Base-by-base conservation (phyloP, 2,797 vertebrate species). In the Hemitrygon akajei region DNA sequence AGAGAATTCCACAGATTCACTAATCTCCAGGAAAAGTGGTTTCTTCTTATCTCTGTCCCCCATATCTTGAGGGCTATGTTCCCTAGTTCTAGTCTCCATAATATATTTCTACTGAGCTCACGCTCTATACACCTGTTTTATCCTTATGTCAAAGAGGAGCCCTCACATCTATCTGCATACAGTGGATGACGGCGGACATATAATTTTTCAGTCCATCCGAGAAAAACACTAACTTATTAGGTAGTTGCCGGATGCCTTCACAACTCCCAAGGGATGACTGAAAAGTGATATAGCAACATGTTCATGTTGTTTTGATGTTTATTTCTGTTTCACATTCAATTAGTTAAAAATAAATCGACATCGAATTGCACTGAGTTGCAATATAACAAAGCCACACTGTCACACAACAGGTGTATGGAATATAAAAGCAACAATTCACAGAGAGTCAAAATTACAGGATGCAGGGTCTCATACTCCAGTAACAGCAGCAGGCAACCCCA, bases 321-420 rank as follows among this genome's bases (percentile, higher is more conserved):
- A 91, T 71, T 91, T 91, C 40, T 73, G 69, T 92, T 92, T 75
- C 34, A 71, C 40, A 56, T 27, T 92, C 40, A 92, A 92, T 66
- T 47, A 1, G 66, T 91, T 91, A 73, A 91, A 91, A 91, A 71
- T 91, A 73, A 91, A 91, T 73, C 66, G 7, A 27, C 89, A 71
- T n/a, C 9, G 30, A 63, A 66, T 63, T 66, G 86, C 60, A 66
- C 25, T 20, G 60, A 66, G 86, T 66, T 58, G 60, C 58, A 89
- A 66, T 63, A 89, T 89, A 63, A 89, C 63, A 89, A 69, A 69
- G 86, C n/a, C 12, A 37, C 3, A 89, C 18, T 37, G 63, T 37
- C 86, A 37, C 86, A 69, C 86, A 89, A 89, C 60, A 69, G 84
- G 58, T 66, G 84, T 9, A 60, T 20, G 30, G 56, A 60, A 86